phyloP scores from a whole-genome alignment of 1,140 invertebrate genomes.

The Penaeus chinensis region DNA sequence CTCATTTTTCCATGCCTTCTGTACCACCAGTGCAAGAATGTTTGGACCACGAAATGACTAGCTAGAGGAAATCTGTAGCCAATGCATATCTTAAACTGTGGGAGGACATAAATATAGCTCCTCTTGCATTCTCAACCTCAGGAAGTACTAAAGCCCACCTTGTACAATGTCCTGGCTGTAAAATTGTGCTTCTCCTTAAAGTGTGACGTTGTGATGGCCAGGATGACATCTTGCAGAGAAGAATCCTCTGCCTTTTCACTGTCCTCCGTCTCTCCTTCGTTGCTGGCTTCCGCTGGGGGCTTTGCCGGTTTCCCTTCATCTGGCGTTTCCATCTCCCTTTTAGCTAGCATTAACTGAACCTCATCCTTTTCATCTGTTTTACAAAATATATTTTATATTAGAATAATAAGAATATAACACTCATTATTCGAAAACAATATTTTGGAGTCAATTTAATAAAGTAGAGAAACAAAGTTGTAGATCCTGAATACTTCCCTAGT shows the following conservation, averaged over 20 bases:
- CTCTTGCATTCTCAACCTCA: no score
- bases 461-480: no score
- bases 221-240: conserved; percentile 24
- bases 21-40: no score
- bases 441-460: no score
- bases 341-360: conserved; percentile 5
- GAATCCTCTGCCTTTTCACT: not conserved
- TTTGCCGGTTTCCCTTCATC: not conserved
- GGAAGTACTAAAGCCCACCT: not conserved
- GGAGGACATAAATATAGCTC: no score
- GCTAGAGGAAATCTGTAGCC: no score
- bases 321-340: conserved; percentile 9
- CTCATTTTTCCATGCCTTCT: no score
- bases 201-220: conserved; percentile 7
- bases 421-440: no score
- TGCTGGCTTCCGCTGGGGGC: not conserved
- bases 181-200: conserved; percentile 38
- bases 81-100: no score
- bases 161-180: conserved; percentile 27
- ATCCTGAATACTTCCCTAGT: no score
- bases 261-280: not conserved
- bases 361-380: conserved; percentile 30
- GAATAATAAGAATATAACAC: not conserved
- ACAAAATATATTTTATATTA: not conserved
- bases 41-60: no score